Conservation (phyloP, 2,888 invertebrate genomes). For the Pelosia muscerda region DNA sequence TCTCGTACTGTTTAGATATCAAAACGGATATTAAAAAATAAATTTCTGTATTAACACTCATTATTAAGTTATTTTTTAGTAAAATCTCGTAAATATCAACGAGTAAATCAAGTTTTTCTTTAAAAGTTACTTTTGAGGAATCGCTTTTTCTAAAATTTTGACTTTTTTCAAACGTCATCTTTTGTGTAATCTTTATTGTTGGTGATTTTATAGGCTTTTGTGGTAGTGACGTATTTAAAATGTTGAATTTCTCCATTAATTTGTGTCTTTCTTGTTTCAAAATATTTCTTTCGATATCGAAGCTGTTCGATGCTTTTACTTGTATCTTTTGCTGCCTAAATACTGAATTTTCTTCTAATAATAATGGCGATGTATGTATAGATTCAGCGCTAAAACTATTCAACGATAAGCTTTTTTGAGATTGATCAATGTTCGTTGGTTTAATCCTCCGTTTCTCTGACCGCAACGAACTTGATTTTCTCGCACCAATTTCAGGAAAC, state of each 20-base stretch:
- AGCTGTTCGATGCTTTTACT: conserved; percentile 68
- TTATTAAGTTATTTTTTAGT: conserved; percentile 87
- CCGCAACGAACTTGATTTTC: conserved; percentile 71
- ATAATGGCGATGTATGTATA: conserved; percentile 68
- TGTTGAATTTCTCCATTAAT: conserved; percentile 81
- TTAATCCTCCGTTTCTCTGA: conserved; percentile 82
- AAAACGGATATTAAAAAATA: conserved; percentile 90
- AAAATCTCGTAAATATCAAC: conserved; percentile 87
- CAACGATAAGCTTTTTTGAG: conserved; percentile 71
- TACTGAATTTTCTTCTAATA: conserved; percentile 72
- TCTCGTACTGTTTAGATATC: conserved; percentile 79
- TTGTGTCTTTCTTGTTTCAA: conserved; percentile 80
- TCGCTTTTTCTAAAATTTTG: conserved; percentile 74
- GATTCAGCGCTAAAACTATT: conserved; percentile 74
- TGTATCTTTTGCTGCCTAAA: conserved; percentile 73
- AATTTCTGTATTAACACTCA: conserved; percentile 89
- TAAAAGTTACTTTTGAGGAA: conserved; percentile 77
- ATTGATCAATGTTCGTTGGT: conserved; percentile 80
- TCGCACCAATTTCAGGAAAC: conserved; percentile 79
- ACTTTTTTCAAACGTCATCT: conserved; percentile 60
- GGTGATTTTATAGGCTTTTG: conserved; percentile 62
- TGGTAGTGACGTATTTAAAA: conserved; percentile 67
- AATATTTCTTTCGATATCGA: conserved; percentile 76
- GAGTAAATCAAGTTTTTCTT: conserved; percentile 84
- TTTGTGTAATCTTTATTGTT: conserved; percentile 71